These are phyloP conservation scores for Hololepta plana DNA, from an alignment of 2,888 invertebrate species.

Conservation along the genomic window DNA sequence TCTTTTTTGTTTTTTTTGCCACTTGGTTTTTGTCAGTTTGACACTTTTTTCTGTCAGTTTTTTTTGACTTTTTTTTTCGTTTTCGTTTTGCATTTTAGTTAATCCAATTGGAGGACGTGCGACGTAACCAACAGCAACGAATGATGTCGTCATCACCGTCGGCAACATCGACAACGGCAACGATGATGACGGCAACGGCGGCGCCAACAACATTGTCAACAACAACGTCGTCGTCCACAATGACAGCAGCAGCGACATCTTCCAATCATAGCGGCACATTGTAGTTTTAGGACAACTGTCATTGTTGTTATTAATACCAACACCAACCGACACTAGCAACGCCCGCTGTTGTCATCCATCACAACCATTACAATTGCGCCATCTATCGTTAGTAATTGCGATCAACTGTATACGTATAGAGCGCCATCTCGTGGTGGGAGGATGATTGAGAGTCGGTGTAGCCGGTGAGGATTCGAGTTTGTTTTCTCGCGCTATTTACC, in stretches of 20 bases:
- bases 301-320: too few relatives aligned
- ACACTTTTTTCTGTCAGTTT: background rate
- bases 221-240: too few relatives aligned
- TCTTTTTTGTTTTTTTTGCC: background rate
- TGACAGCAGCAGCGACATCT: too few relatives aligned
- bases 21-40: constrained; percentile 4
- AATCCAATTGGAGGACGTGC: constrained; percentile 51
- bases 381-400: constrained; percentile 3
- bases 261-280: constrained; percentile 20
- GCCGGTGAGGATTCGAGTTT: too few relatives aligned
- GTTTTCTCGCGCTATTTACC: too few relatives aligned
- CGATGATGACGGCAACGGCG: too few relatives aligned
- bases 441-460: too few relatives aligned
- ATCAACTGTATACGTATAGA: constrained; percentile 6
- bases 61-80: constrained; percentile 1
- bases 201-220: too few relatives aligned
- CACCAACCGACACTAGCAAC: constrained; percentile 1
- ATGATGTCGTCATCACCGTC: too few relatives aligned
- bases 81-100: constrained; percentile 26
- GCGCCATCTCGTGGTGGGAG: too few relatives aligned
- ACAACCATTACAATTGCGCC: constrained; percentile 4
- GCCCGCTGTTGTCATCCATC: background rate
- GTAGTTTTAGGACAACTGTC: too few relatives aligned
- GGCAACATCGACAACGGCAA: constrained; percentile 1
- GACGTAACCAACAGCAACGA: constrained; percentile 18